phyloP scores from a whole-genome alignment of 1,140 invertebrate genomes.

The Nymphalis io region DNA sequence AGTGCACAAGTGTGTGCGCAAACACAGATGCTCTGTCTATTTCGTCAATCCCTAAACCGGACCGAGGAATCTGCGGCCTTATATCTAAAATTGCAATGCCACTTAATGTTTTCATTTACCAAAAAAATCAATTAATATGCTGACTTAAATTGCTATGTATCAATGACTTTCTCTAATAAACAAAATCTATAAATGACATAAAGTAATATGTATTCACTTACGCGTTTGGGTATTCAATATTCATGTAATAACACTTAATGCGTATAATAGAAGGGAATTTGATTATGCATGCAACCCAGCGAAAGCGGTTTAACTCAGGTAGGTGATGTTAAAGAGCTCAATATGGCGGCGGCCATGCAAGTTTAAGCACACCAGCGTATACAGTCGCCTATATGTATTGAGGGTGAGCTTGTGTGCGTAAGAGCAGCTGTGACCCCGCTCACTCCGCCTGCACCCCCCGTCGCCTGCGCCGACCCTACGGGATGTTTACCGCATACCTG shows the following conservation, averaged over 20 bases:
- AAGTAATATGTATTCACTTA: conserved; percentile 10
- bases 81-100: no score
- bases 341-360: conserved; percentile 30
- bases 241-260: conserved; percentile 10
- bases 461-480: conserved; percentile 7
- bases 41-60: no score
- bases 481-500: conserved; percentile 36
- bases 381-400: neutral
- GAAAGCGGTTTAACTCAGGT: conserved; percentile 30
- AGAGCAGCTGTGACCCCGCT: conserved; percentile 10
- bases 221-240: conserved; percentile 12
- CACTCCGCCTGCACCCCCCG: neutral
- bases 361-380: neutral
- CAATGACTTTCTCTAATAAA: neutral
- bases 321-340: conserved; percentile 32
- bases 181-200: neutral
- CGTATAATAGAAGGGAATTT: conserved; percentile 15
- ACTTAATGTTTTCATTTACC: no score
- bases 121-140: no score
- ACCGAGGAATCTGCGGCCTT: no score
- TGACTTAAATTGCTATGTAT: no score
- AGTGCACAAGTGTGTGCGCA: no score
- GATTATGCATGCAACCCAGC: conserved; percentile 36
- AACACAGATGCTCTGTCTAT: no score
- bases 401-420: neutral